Base-by-base conservation (phyloP, 2,888 invertebrate genomes). In the Drosophila barbarae region DNA sequence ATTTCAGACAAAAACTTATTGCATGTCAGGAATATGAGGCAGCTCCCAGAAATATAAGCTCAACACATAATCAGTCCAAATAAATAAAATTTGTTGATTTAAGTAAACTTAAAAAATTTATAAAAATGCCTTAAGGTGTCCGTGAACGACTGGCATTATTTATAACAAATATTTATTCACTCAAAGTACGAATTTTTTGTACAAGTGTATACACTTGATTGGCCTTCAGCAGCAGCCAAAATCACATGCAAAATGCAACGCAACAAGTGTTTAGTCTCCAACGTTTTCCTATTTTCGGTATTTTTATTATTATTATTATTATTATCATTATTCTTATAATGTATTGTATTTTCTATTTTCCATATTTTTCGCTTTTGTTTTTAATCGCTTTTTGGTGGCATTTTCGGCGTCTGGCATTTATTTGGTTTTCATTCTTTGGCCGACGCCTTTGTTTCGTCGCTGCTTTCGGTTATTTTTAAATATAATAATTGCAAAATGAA, bases 401-500 rank as follows among this genome's bases (percentile, higher is more conserved):
- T 59, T 49, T 56, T 49, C 49, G 72, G 76, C 69, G 69, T 74
- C 76, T 77, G 73, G 60, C 66, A 71, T 76, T 73, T 66, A 61
- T 64, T 58, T 51, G 51, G 42, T 5, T 63, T 63, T 59, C 51
- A 59, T 59, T 63, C 50, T 59, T 56, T 18, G 56, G 60, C 32
- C 42, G 51, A n/a, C 60, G 51, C 60, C 60, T 51, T 60, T 60
- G 50, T 59, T 51, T 59, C 44, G 44, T 18, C 23, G 42, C 42
- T 59, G 59, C 38, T 34, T 42, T 67, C 26, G 66, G 53, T 68
- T 68, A 66, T 68, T 68, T 68, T 49, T 68, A 68, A 68, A 68
- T 66, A 66, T 66, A 68, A 66, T 68, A 68, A 68, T 68, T 68
- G 66, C 49, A 49, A 68, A 66, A 59, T 53, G 59, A 66, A 66